These are phyloP conservation scores for Eurytoma adleriae DNA, from an alignment of 2,888 invertebrate genomes.

Conservation along the genomic window DNA sequence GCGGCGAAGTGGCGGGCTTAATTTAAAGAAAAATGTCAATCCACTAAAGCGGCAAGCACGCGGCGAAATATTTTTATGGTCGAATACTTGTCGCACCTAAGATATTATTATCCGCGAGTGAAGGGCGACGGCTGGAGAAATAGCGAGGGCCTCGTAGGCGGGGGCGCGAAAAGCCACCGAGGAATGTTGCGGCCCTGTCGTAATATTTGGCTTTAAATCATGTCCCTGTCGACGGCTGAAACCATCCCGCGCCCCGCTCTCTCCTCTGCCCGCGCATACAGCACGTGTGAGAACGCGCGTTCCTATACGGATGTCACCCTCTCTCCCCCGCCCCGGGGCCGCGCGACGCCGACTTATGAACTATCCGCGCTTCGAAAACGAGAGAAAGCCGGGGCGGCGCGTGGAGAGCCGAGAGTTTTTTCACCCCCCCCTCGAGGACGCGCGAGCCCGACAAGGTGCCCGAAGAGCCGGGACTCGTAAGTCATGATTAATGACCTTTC, in stretches of 20 bases:
- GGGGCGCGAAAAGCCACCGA: constrained; percentile 61
- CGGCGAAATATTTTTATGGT: constrained; percentile 55
- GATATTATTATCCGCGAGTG: constrained; percentile 34
- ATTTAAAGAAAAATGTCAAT: constrained; percentile 34
- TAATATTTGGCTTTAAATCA: constrained; percentile 77
- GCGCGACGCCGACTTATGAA: constrained; percentile 39
- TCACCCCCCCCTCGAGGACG: background rate
- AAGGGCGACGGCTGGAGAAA: constrained; percentile 23
- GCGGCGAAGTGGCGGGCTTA: background rate
- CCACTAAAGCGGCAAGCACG: constrained; percentile 23
- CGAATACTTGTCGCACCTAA: constrained; percentile 47
- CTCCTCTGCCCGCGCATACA: background rate
- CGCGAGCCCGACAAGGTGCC: constrained; percentile 34
- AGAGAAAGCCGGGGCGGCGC: constrained; percentile 4
- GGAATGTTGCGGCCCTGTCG: constrained; percentile 74
- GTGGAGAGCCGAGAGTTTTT: constrained; percentile 26
- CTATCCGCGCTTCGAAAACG: background rate
- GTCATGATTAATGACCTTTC: constrained; percentile 56
- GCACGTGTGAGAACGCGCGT: constrained; percentile 60
- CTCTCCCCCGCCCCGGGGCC: background rate
- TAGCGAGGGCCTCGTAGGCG: constrained; percentile 6
- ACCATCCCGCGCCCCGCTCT: constrained; percentile 55
- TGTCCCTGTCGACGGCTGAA: constrained; percentile 72
- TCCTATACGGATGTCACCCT: constrained; percentile 52
- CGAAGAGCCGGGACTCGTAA: constrained; percentile 28